Evolutionary conservation across 2,888 invertebrate species (phyloP).

Genomic region (Leptinotarsa rubiginosa): DNA sequence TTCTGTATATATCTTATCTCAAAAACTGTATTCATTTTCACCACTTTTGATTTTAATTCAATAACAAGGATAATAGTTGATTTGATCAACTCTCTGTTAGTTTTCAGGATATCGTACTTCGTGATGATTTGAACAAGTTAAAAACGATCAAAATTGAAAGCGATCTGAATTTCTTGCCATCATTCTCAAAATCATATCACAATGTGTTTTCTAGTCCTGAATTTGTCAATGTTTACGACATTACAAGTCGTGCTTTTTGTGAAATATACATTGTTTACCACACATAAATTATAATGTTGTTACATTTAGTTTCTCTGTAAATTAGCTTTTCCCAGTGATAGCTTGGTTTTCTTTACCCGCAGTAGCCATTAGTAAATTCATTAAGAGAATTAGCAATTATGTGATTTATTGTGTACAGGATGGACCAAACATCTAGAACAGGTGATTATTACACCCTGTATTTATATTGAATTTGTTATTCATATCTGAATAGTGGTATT

Average conservation of each 20-base stretch:
- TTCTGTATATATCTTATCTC: no score
- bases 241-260: neutral
- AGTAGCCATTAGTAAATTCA: neutral
- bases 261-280: neutral
- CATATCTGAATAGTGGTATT: neutral
- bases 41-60: no score
- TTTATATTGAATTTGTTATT: neutral
- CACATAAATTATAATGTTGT: neutral
- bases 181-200: neutral
- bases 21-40: no score
- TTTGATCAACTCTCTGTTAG: neutral
- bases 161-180: neutral
- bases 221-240: neutral
- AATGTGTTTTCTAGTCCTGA: conserved; percentile 9
- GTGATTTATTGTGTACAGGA: neutral
- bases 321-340: neutral
- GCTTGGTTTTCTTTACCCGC: neutral
- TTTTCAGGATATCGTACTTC: neutral
- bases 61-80: no score
- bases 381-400: neutral
- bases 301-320: neutral
- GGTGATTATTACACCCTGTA: neutral
- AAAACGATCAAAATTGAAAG: neutral
- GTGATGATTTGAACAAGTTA: neutral
- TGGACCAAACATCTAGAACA: neutral